A percentile compares a stretch with the other conserved stretches of the same genome.
phyloP scores from a whole-genome alignment of 2,113 vertebrate genomes.

The Ceuthmochares aereus region DNA sequence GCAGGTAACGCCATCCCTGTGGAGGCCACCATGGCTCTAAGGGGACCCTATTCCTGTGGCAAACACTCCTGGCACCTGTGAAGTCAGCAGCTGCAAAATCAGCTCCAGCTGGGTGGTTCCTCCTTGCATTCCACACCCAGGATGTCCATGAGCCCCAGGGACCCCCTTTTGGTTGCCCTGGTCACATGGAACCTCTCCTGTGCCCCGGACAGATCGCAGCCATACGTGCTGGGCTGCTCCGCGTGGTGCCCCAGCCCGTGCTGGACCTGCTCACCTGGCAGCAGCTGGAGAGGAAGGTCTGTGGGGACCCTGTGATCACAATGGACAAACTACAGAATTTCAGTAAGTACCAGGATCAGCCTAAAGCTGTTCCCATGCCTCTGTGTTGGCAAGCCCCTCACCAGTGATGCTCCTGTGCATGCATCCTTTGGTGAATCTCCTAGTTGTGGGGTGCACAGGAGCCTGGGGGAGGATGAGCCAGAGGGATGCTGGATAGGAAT shows the following conservation, averaged over 20 bases:
- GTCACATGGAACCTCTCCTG: not conserved
- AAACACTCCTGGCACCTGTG: not conserved
- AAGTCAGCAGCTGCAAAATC: not conserved
- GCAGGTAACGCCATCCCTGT: conserved; percentile 78
- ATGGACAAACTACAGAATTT: conserved; percentile 87
- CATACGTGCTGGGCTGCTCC: conserved; percentile 89
- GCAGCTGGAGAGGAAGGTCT: conserved; percentile 93
- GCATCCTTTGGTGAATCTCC: not conserved
- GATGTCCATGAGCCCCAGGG: not conserved
- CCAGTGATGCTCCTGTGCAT: not conserved
- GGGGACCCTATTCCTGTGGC: not conserved
- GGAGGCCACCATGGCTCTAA: not conserved
- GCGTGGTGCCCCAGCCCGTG: conserved; percentile 93
- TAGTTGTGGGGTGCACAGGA: not conserved
- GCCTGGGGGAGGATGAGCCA: not conserved
- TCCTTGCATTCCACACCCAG: not conserved
- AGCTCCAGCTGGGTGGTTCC: not conserved
- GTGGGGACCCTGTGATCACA: conserved; percentile 90
- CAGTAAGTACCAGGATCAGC: conserved; percentile 68
- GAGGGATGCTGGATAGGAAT: not conserved
- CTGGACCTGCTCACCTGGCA: conserved; percentile 96
- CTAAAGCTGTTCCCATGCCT: not conserved
- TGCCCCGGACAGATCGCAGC: conserved; percentile 82
- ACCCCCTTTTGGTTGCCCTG: not conserved
- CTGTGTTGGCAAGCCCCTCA: fast-evolving